Percentiles rank a stretch among this genome's conserved stretches.
Conservation (phyloP, 2,797 vertebrate genomes). For the Dendrocincla tyrannina region DNA sequence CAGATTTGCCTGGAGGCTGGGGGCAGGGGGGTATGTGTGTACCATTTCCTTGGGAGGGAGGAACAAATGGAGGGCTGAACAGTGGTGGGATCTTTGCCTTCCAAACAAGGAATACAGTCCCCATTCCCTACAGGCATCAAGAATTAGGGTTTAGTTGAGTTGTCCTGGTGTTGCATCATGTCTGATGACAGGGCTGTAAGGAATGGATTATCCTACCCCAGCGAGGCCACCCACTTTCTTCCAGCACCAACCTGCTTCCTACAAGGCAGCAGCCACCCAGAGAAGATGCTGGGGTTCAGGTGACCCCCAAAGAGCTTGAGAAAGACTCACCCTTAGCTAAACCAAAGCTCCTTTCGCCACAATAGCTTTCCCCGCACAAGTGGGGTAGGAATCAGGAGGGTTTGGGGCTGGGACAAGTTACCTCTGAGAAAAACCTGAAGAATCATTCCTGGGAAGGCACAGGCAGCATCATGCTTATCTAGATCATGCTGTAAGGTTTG, state of each 20-base stretch:
- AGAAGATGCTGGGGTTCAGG: neutral
- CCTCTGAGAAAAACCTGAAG: neutral
- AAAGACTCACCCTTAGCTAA: neutral
- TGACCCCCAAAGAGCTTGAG: neutral
- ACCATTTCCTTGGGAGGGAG: neutral
- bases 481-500: neutral
- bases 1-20: neutral
- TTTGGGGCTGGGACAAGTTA: neutral
- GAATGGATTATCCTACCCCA: neutral
- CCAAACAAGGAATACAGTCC: neutral
- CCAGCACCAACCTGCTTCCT: neutral
- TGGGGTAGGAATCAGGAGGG: neutral
- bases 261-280: neutral
- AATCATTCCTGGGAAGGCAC: neutral
- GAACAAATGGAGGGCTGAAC: neutral
- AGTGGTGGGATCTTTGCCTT: neutral
- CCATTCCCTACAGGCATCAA: neutral
- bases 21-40: neutral
- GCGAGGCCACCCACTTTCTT: neutral
- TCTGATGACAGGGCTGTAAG: neutral
- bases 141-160: neutral
- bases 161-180: neutral
- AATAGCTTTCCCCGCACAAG: neutral
- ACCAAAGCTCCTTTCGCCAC: neutral
- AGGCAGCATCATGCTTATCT: neutral